Evolutionary conservation across 2,888 invertebrate genomes (phyloP).

Genomic region (Neelides folsomi): DNA sequence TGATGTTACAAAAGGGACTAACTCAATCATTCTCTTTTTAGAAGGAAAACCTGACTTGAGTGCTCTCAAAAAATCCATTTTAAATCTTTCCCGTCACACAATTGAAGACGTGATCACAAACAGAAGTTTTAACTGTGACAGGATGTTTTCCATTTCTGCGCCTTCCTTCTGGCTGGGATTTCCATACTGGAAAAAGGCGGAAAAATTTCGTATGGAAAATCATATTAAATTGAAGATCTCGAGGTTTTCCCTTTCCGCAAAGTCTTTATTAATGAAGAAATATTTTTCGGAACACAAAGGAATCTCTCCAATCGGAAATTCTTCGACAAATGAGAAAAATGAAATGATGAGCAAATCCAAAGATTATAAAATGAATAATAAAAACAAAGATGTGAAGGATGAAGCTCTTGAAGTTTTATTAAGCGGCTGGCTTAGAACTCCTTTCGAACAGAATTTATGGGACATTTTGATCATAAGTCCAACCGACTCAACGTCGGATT

Average conservation of each 20-base stretch:
- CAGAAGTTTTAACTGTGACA: background rate
- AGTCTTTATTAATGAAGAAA: too few species aligned
- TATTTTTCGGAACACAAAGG: too few species aligned
- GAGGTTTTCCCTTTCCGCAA: too few species aligned
- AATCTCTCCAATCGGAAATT: too few species aligned
- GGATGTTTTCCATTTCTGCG: slow-evolving; percentile 2
- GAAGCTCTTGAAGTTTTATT: too few species aligned
- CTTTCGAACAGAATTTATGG: too few species aligned
- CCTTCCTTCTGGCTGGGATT: slow-evolving; percentile 8
- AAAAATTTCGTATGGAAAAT: slow-evolving; percentile 2
- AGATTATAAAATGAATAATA: too few species aligned
- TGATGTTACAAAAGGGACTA: slow-evolving; percentile 3
- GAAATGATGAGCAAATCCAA: too few species aligned
- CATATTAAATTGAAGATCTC: slow-evolving; percentile 3
- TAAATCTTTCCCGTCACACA: background rate
- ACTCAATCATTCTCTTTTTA: slow-evolving; percentile 3
- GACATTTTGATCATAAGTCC: too few species aligned
- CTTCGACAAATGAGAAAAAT: too few species aligned
- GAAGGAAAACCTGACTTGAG: background rate
- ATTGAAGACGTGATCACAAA: background rate
- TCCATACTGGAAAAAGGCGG: slow-evolving; percentile 7
- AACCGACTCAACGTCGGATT: background rate
- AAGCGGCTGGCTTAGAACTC: too few species aligned
- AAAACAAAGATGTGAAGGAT: too few species aligned
- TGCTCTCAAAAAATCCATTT: slow-evolving; percentile 4